Percentiles rank a stretch among this genome's conserved stretches.
These are phyloP conservation scores for Ellobius talpinus DNA, from an alignment of 2,113 vertebrate genomes.

Conservation along the genomic window DNA sequence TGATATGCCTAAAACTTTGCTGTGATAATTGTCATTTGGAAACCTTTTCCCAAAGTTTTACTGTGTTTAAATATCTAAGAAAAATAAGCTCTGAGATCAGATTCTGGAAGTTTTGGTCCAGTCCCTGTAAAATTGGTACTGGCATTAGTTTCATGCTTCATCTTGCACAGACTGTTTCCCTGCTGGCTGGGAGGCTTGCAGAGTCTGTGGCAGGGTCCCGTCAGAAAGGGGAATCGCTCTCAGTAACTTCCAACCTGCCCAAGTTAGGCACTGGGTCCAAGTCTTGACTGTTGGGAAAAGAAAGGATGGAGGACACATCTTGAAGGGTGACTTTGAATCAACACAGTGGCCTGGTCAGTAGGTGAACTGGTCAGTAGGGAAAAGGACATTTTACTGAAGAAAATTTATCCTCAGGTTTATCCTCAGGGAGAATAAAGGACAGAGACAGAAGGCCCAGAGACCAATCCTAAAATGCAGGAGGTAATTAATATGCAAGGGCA, in stretches of 20 bases:
- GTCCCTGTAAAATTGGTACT: background rate
- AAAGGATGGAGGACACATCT: background rate
- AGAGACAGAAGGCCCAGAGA: background rate
- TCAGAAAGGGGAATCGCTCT: background rate
- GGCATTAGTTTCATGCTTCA: background rate
- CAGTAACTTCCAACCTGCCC: background rate
- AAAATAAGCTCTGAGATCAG: background rate
- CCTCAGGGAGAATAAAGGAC: background rate
- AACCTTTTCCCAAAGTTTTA: background rate
- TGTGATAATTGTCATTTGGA: background rate
- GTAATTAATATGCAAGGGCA: background rate
- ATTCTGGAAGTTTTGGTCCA: background rate
- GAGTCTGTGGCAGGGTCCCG: background rate
- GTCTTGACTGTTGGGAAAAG: accelerated
- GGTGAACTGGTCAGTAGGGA: background rate
- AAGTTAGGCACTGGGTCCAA: background rate
- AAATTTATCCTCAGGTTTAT: background rate
- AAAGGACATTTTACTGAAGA: background rate
- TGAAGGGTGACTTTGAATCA: background rate
- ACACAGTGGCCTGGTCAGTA: background rate
- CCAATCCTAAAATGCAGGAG: background rate
- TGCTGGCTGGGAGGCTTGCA: too few relatives aligned
- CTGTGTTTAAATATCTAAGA: background rate
- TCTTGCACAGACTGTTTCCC: background rate
- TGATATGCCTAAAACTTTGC: background rate